Evolutionary conservation across 1,140 invertebrate genomes (phyloP).

Genomic region (Babylonia areolata): DNA sequence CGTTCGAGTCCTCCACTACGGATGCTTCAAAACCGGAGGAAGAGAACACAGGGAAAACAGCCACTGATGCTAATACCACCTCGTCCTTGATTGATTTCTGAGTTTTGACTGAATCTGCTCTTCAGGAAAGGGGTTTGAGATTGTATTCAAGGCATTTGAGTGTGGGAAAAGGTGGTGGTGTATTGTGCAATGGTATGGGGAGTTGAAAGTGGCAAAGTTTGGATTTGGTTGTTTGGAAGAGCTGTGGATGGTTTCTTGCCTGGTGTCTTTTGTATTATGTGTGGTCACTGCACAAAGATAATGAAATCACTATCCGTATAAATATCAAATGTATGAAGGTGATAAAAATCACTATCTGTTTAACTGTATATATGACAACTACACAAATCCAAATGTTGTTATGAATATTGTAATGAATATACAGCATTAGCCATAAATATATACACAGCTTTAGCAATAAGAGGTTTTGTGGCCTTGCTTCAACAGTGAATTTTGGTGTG

Average conservation of each 20-base stretch:
- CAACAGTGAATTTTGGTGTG: no score
- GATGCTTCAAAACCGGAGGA: neutral
- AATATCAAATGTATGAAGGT: no score
- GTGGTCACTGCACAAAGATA: neutral
- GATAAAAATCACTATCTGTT: no score
- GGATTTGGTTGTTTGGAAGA: neutral
- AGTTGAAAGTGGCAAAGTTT: neutral
- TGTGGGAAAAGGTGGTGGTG: neutral
- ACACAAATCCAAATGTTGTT: no score
- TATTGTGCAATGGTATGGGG: neutral
- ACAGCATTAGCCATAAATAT: no score
- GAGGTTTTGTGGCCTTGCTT: no score
- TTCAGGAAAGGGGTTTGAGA: neutral
- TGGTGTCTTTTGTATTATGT: neutral
- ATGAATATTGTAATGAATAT: no score
- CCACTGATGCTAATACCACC: neutral
- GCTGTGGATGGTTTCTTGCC: neutral
- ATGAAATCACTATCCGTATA: no score
- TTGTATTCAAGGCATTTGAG: neutral
- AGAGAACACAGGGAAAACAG: neutral
- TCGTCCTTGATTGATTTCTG: slow-evolving; percentile 32
- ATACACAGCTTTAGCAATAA: no score
- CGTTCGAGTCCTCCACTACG: neutral
- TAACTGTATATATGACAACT: no score
- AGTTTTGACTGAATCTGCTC: neutral